Conservation (phyloP, 2,113 vertebrate genomes). For the Nothoprocta pentlandii region DNA sequence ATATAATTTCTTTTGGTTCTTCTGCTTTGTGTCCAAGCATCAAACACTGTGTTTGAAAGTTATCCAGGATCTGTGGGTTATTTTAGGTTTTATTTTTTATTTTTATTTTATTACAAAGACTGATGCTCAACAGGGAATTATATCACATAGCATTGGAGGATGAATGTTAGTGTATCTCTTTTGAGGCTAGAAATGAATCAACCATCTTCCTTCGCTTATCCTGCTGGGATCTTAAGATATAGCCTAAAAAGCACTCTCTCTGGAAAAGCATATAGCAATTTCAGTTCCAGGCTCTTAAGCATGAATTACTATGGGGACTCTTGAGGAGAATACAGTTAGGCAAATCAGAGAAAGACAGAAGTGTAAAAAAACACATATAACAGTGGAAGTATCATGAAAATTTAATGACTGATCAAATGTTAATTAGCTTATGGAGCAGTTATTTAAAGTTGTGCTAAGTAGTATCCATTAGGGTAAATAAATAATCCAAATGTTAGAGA, state of each 20-base stretch:
- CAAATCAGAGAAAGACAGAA: neutral
- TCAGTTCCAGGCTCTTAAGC: neutral
- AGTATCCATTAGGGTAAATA: neutral
- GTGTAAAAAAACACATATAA: neutral
- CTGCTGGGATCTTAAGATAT: neutral
- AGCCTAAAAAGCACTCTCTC: neutral
- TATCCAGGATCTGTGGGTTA: neutral
- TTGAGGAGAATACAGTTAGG: neutral
- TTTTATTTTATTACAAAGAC: neutral
- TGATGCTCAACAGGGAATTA: neutral
- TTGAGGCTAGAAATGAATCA: neutral
- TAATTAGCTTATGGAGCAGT: neutral
- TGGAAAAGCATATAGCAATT: neutral
- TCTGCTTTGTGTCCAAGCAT: neutral
- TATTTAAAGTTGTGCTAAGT: neutral
- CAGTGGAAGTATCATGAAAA: neutral
- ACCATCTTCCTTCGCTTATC: neutral
- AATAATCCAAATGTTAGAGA: neutral
- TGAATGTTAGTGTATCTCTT: neutral
- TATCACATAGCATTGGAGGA: neutral
- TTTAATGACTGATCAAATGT: neutral
- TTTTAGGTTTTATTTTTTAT: neutral
- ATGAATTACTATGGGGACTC: neutral
- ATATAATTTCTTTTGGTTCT: neutral
- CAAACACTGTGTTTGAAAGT: neutral